Conservation (phyloP, 2,888 invertebrate genomes). For the Strigamia maritima region DNA sequence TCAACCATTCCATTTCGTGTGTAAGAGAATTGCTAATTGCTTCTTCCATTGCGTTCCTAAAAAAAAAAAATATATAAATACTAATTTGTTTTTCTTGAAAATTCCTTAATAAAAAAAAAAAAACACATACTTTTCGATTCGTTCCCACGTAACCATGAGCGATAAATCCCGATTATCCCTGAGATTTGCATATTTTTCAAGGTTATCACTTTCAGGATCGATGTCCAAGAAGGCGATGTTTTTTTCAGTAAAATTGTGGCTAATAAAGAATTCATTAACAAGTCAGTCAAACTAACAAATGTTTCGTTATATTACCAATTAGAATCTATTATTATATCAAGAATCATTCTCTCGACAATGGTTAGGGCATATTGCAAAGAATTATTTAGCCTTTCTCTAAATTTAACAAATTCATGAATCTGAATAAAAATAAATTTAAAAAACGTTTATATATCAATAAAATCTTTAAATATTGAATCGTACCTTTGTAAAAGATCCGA, state of each 20-base stretch:
- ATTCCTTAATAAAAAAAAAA: neutral
- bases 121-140: slow-evolving; percentile 46
- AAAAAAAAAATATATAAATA: slow-evolving; percentile 25
- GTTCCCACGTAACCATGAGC: slow-evolving; percentile 68
- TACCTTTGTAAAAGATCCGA: slow-evolving; percentile 83
- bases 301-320: slow-evolving; percentile 24
- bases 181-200: slow-evolving; percentile 59
- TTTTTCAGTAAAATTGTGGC: slow-evolving; percentile 53
- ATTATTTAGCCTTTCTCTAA: slow-evolving; percentile 73
- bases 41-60: neutral
- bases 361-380: slow-evolving; percentile 72
- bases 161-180: slow-evolving; percentile 73
- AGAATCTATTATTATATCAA: slow-evolving; percentile 62
- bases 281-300: slow-evolving; percentile 27
- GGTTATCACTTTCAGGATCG: slow-evolving; percentile 61
- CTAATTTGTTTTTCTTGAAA: neutral
- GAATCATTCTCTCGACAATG: slow-evolving; percentile 65
- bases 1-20: slow-evolving; percentile 48
- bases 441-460: neutral
- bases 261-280: slow-evolving; percentile 44
- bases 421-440: slow-evolving; percentile 44
- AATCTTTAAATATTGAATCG: slow-evolving; percentile 38
- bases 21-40: neutral
- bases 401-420: slow-evolving; percentile 82
- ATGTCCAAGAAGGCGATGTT: slow-evolving; percentile 61